Conservation (phyloP, 2,888 invertebrate species). For the Palloptera scutellata region DNA sequence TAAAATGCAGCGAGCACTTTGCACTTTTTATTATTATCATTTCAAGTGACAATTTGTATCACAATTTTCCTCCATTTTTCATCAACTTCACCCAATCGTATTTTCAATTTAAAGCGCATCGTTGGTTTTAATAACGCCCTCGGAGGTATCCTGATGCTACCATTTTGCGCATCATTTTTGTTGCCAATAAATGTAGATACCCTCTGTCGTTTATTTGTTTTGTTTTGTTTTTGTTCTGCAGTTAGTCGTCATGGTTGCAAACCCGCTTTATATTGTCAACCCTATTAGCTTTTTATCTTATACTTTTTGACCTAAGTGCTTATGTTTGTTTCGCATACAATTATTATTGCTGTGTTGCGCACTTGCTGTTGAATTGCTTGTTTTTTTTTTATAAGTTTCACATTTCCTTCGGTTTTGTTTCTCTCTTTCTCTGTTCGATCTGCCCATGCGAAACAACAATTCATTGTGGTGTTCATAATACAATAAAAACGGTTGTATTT, state of each 20-base stretch:
- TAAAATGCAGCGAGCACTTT: too few species aligned
- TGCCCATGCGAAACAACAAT: slow-evolving; percentile 32
- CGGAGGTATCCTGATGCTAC: slow-evolving; percentile 12
- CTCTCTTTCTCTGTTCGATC: not conserved
- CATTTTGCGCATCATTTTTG: slow-evolving; percentile 5
- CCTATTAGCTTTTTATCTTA: not conserved
- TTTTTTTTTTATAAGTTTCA: too few species aligned
- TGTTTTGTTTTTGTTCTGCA: slow-evolving; percentile 21
- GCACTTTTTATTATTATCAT: too few species aligned
- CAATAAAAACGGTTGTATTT: slow-evolving; percentile 34
- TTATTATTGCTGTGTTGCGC: not conserved
- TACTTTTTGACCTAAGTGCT: slow-evolving; percentile 9
- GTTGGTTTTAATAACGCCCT: slow-evolving; percentile 35
- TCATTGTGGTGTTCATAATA: slow-evolving; percentile 35
- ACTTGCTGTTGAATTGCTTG: not conserved
- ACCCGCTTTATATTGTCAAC: slow-evolving; percentile 10
- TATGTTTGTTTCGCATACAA: slow-evolving; percentile 7
- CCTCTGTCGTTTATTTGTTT: slow-evolving; percentile 13
- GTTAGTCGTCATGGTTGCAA: slow-evolving; percentile 6
- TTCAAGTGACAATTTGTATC: too few species aligned
- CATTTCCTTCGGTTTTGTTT: not conserved
- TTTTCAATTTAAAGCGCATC: slow-evolving; percentile 33
- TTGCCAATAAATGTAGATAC: not conserved
- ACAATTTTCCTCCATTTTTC: slow-evolving; percentile 3
- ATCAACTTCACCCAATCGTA: slow-evolving; percentile 27